Evolutionary conservation across 2,888 invertebrate genomes (phyloP), one percentile per base, ranked within the genome.

Genomic region (Crematogaster levior): DNA sequence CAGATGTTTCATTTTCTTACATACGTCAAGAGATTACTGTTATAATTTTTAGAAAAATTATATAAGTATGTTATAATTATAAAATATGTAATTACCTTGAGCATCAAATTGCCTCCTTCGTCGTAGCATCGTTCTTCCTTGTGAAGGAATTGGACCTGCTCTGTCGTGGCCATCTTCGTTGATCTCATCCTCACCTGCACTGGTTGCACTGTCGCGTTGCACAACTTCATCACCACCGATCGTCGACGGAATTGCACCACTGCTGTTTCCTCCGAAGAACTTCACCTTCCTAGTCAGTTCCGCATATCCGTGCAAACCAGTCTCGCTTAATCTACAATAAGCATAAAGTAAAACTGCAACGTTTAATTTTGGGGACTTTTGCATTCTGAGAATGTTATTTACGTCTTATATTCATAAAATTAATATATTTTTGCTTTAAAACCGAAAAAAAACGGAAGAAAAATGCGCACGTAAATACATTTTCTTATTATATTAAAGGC

Each of bases 141-240:
- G 94, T 6, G 93, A 91, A 48, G 93, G 91, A 21, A 91, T 87
- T 2, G 91, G 91, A 15, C 90, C 91, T 6, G 88, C 81, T 86
- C 93, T 90, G 7, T 85, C 82, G 60, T 92, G 91, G 63, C 91
- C 90, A 43, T 93, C 92, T 34, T 93, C 91, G 80, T 92, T 92
- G 2, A 92, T 91, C 46, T 94, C 94, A 63, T 94, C 94, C 81
- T 94, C 94, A 0, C 94, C 94, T 3, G 94, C 94, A 83, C 94
- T 94, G 5, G 94, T 94, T 12, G 94, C 94, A 80, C 94, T 94
- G 86, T 94, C 94, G 15, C 94, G 93, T 84, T 94, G 94, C 79
- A 94, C 88, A 12, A 93, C 90, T 84, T 94, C 94, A 77, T 94
- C 93, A 66, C 92, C 90, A 79, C 91, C 91, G n/a, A 93, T 92